Conservation (phyloP, 2,113 vertebrate genomes). For the Neofelis nebulosa region DNA sequence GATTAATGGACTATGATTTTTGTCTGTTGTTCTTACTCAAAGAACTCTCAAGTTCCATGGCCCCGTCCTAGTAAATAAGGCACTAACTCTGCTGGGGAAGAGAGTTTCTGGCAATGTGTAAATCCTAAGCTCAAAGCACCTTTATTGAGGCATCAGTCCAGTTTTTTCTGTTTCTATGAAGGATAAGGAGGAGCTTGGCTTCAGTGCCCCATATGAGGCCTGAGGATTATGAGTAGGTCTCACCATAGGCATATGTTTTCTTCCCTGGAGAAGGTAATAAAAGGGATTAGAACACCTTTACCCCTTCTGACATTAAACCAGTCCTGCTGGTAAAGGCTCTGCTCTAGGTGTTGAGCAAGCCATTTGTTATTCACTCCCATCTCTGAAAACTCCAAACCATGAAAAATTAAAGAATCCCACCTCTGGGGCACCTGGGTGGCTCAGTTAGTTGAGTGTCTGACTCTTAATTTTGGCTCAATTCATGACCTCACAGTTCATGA, state of each 20-base stretch:
- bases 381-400: not conserved
- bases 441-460: no score
- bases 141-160: not conserved
- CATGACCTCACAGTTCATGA: no score
- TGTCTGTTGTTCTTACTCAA: not conserved
- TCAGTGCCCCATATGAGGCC: not conserved
- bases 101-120: not conserved
- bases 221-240: not conserved
- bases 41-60: not conserved
- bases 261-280: conserved; percentile 19
- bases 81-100: not conserved
- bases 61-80: not conserved
- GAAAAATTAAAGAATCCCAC: conserved; percentile 25
- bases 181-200: not conserved
- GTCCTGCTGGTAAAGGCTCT: not conserved
- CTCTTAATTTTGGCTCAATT: no score
- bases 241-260: not conserved
- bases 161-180: conserved; percentile 9
- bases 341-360: not conserved
- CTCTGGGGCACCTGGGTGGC: not conserved
- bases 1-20: not conserved
- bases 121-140: not conserved
- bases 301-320: not conserved
- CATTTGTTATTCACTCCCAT: not conserved
- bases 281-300: not conserved